Base-by-base conservation (phyloP, 2,113 vertebrate species). In the Epinephelus moara region DNA sequence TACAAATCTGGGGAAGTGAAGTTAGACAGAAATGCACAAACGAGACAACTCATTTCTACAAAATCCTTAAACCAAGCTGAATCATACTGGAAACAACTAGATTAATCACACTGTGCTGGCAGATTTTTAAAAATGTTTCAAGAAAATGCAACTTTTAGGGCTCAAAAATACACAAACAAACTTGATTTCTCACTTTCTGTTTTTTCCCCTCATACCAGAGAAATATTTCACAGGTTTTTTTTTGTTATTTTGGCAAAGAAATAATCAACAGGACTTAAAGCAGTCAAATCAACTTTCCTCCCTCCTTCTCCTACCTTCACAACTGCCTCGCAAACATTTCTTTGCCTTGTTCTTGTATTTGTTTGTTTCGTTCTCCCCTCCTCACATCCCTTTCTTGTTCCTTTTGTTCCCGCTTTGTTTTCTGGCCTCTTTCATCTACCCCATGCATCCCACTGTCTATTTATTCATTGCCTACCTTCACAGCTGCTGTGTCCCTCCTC, bases 401-500 rank as follows among this genome's bases (percentile, higher is more conserved):
- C 4, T 14, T 53, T 60, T 66, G 2, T 37, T 72, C 25, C 4
- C 37, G 23, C 21, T 45, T 61, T 71, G 57, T n/a, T 75, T 55
- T 40, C 10, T 50, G 30, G 10, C 6, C 6, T 56, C 60, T 71
- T 63, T 70, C 25, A 72, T 76, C 53, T 45, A n/a, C 7, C 7
- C 33, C 27, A 67, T 12, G 23, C 14, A 60, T 71, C 69, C 19
- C 27, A 61, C 57, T 15, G 2, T 42, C 25, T 40, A 15, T n/a
- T 37, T 57, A 15, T 61, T 23, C 1, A 15, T 49, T 23, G 27
- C 94, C 91, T 97, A 99, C 98, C 97, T 97, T 96, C 95, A 88
- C 98, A 99, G 94, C 90, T 93, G 95, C 96, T 96, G n/a, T 97
- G 97, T 73, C 95, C 97, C 88, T 99, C 97, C 95, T 99, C 97